phyloP scores from a whole-genome alignment of 1,140 invertebrate species.

The Drosophila tani region DNA sequence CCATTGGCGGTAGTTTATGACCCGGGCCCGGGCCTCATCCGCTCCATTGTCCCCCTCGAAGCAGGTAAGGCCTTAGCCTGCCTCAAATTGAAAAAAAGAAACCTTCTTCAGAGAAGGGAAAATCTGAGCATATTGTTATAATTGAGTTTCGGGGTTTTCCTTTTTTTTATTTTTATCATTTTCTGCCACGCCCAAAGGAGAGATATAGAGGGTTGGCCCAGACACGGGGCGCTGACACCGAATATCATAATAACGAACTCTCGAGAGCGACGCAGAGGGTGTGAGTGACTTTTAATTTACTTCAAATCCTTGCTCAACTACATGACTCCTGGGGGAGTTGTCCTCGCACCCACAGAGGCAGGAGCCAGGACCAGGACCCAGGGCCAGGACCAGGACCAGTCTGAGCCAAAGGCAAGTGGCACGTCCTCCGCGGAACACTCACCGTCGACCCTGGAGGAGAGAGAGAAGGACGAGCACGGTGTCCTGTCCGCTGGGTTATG shows the following conservation, averaged over 20 bases:
- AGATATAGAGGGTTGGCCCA: slow-evolving; percentile 37
- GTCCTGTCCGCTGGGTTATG: slow-evolving; percentile 58
- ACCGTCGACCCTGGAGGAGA: slow-evolving; percentile 20
- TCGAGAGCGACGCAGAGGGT: slow-evolving; percentile 42
- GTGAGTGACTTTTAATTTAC: slow-evolving; percentile 85
- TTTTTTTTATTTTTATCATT: slow-evolving; percentile 8
- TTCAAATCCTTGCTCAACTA: slow-evolving; percentile 83
- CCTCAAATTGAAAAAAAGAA: slow-evolving; percentile 69
- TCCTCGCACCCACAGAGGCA: slow-evolving; percentile 23
- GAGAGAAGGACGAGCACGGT: background rate
- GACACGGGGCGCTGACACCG: slow-evolving; percentile 73
- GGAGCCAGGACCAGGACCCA: background rate
- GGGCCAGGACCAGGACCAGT: background rate
- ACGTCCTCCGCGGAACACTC: slow-evolving; percentile 43
- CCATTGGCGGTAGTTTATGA: slow-evolving; percentile 68
- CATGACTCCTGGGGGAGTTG: slow-evolving; percentile 76
- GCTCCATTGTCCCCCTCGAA: slow-evolving; percentile 57
- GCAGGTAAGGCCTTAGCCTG: slow-evolving; percentile 14
- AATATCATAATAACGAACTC: slow-evolving; percentile 84
- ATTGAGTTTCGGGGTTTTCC: slow-evolving; percentile 71
- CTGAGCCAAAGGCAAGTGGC: slow-evolving; percentile 36
- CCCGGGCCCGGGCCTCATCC: slow-evolving; percentile 43
- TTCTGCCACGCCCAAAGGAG: slow-evolving; percentile 62
- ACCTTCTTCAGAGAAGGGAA: slow-evolving; percentile 29
- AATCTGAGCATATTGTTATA: slow-evolving; percentile 85